These are phyloP conservation scores for Ascaphus truei DNA, from an alignment of 2,113 vertebrate species.

Conservation along the genomic window DNA sequence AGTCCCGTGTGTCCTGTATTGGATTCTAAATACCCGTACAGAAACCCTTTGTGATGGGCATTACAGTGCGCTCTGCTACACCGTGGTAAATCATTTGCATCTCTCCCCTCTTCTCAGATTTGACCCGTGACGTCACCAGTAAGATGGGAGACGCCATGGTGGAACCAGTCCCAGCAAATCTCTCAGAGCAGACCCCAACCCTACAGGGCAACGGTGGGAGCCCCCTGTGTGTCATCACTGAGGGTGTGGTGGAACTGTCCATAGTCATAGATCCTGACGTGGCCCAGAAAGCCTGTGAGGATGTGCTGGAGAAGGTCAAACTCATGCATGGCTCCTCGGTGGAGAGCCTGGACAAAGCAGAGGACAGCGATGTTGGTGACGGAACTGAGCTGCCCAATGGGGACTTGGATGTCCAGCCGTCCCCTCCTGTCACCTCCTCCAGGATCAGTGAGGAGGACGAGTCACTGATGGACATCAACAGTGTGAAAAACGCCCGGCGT, in stretches of 20 bases:
- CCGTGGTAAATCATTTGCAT: not conserved
- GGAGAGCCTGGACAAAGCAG: not conserved
- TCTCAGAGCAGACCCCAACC: not conserved
- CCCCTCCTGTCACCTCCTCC: not conserved
- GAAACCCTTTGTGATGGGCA: not conserved
- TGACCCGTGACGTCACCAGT: conserved; percentile 32
- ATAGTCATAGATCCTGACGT: conserved; percentile 83
- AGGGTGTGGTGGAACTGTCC: conserved; percentile 74
- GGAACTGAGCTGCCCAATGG: conserved; percentile 56
- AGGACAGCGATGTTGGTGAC: not conserved
- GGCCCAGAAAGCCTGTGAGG: conserved; percentile 80
- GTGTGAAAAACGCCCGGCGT: conserved; percentile 64
- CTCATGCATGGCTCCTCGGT: conserved; percentile 47
- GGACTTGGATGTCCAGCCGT: conserved; percentile 40
- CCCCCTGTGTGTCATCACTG: conserved; percentile 74
- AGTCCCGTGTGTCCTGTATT: not conserved
- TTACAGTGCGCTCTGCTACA: no score
- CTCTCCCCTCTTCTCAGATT: conserved; percentile 16
- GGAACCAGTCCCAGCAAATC: conserved; percentile 44
- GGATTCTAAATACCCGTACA: no score
- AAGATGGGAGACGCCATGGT: conserved; percentile 68
- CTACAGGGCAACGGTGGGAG: conserved; percentile 56
- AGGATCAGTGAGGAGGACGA: conserved; percentile 66
- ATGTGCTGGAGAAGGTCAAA: conserved; percentile 88
- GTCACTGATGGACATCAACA: conserved; percentile 30